phyloP scores from a whole-genome alignment of 30 jellyfish, hydroid and myxozoan genomes.

The Catostylus mosaicus region DNA sequence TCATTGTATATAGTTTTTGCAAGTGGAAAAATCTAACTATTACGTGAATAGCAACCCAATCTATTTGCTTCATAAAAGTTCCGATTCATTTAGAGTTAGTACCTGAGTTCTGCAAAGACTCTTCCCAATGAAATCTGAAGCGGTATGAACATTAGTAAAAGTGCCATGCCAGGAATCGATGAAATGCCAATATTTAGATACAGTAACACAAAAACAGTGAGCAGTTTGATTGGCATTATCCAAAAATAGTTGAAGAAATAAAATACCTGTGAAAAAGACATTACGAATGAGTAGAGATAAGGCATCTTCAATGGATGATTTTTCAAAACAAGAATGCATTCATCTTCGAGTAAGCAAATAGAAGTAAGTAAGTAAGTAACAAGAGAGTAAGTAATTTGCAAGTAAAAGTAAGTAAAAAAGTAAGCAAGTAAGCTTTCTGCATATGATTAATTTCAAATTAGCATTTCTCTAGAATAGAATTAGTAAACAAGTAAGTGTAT shows the following conservation, averaged over 20 bases:
- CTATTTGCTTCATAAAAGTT: too few relatives aligned
- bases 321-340: too few relatives aligned
- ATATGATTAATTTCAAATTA: too few relatives aligned
- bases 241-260: slow-evolving; percentile 68
- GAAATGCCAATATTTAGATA: slow-evolving; percentile 56
- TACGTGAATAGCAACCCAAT: too few relatives aligned
- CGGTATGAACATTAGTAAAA: slow-evolving; percentile 55
- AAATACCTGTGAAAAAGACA: slow-evolving; percentile 17
- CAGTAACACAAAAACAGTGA: slow-evolving; percentile 34
- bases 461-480: too few relatives aligned
- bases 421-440: too few relatives aligned
- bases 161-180: slow-evolving; percentile 72
- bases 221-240: slow-evolving; percentile 68
- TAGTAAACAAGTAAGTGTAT: too few relatives aligned
- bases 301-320: neutral
- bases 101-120: slow-evolving; percentile 68
- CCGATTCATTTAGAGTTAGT: too few relatives aligned
- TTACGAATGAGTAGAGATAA: neutral
- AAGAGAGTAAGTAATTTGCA: neutral
- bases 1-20: too few relatives aligned
- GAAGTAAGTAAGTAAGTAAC: neutral
- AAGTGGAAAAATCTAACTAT: too few relatives aligned
- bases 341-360: neutral
- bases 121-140: slow-evolving; percentile 52
- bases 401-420: neutral